Evolutionary conservation across 2,888 invertebrate species (phyloP).

Genomic region (Germaria angustata): DNA sequence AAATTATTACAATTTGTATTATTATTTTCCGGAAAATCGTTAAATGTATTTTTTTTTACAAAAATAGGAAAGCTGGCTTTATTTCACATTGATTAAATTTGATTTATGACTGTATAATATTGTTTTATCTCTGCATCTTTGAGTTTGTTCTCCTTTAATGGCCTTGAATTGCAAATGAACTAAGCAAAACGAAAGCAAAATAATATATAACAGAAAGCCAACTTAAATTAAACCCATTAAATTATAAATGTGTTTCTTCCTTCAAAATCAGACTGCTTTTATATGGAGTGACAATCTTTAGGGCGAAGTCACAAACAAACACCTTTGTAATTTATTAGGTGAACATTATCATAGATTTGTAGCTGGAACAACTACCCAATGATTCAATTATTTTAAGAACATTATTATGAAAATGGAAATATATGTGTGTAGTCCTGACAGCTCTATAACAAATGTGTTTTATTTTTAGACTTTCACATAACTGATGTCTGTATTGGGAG

Average conservation of each 20-base stretch:
- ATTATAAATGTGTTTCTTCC: conserved; percentile 2
- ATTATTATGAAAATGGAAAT: too few species aligned
- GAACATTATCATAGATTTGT: conserved; percentile 19
- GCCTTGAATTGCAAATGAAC: conserved; percentile 51
- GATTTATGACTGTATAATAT: conserved; percentile 49
- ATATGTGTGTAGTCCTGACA: too few species aligned
- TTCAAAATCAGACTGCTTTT: conserved; percentile 7
- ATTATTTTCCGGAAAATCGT: too few species aligned
- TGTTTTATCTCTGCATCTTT: conserved; percentile 48
- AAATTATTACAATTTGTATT: too few species aligned
- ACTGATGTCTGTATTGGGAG: too few species aligned
- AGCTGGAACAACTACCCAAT: background rate
- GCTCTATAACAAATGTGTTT: too few species aligned
- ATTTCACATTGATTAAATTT: conserved; percentile 14
- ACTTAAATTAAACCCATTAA: conserved; percentile 13
- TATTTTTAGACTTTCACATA: too few species aligned
- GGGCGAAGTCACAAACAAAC: conserved; percentile 1
- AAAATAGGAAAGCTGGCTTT: background rate
- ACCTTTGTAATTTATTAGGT: conserved; percentile 48
- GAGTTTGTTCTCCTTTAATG: conserved; percentile 11
- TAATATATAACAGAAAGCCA: background rate
- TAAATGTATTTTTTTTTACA: too few species aligned
- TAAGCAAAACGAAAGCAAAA: background rate
- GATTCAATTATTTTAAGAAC: background rate
- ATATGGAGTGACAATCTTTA: background rate